Percentiles rank a stretch among this genome's conserved stretches.
Evolutionary conservation across 2,888 invertebrate species (phyloP).

Genomic region (Calephelis perditalis): DNA sequence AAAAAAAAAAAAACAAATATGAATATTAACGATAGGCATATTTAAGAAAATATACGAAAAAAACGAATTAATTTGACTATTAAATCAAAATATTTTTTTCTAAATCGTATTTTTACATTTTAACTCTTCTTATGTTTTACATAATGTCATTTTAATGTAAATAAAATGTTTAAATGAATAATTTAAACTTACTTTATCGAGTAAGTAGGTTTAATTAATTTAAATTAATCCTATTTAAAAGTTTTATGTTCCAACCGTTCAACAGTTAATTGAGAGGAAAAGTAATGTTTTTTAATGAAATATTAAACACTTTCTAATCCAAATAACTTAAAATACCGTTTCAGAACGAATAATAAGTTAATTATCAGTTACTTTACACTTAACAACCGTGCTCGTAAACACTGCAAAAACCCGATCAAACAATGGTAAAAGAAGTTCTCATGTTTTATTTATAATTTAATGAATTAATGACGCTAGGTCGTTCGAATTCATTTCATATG

Average conservation of each 20-base stretch:
- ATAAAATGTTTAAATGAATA: not conserved
- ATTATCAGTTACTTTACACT: conserved; percentile 9
- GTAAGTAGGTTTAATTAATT: conserved; percentile 5
- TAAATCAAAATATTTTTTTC: not conserved
- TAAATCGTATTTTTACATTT: not conserved
- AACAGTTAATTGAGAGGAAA: not conserved
- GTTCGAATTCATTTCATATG: conserved; percentile 63
- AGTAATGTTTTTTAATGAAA: not conserved
- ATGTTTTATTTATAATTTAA: conserved; percentile 62
- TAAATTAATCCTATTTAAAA: not conserved
- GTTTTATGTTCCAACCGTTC: not conserved
- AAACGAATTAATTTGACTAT: not conserved
- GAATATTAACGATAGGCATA: not conserved
- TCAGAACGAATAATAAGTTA: not conserved
- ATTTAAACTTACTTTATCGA: not conserved
- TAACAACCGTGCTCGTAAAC: conserved; percentile 14
- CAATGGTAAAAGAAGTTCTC: conserved; percentile 58
- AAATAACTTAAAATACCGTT: conserved; percentile 7
- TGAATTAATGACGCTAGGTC: conserved; percentile 73
- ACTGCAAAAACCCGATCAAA: conserved; percentile 35
- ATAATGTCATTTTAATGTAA: conserved; percentile 5
- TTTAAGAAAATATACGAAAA: not conserved
- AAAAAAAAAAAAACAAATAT: not conserved
- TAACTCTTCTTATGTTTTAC: not conserved
- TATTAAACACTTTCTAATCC: conserved; percentile 9